A percentile compares a stretch with the other conserved stretches of the same genome.
Conservation (phyloP, 2,888 invertebrate genomes). For the Oxytorus armatus region DNA sequence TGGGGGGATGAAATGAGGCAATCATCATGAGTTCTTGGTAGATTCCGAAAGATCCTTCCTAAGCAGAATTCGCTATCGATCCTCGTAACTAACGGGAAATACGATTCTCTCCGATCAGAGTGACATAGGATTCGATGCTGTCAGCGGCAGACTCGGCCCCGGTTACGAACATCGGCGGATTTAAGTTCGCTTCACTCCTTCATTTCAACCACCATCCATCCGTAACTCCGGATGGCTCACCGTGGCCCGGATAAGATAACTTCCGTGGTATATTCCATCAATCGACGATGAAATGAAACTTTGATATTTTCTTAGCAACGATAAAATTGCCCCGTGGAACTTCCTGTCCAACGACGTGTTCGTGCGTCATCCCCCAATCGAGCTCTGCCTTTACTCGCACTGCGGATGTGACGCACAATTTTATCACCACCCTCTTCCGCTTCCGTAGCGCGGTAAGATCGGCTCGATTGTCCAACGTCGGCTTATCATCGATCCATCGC, state of each 20-base stretch:
- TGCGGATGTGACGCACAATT: constrained; percentile 13
- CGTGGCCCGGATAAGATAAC: constrained; percentile 12
- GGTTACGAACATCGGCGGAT: constrained; percentile 34
- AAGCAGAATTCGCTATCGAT: constrained; percentile 2
- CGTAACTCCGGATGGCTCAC: constrained; percentile 8
- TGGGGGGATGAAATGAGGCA: background rate
- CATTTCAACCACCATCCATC: constrained; percentile 13
- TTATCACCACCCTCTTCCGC: constrained; percentile 12
- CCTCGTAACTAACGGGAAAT: constrained; percentile 5
- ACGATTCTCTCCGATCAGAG: constrained; percentile 28
- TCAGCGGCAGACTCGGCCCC: constrained; percentile 8
- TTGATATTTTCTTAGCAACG: constrained; percentile 34
- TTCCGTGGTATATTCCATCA: constrained; percentile 38
- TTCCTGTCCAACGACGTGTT: constrained; percentile 33
- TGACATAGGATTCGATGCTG: constrained; percentile 27
- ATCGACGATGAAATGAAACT: constrained; percentile 35
- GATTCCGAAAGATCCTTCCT: constrained; percentile 8
- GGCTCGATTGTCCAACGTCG: too few species aligned
- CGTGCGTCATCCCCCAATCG: constrained; percentile 21
- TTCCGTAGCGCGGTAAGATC: too few species aligned
- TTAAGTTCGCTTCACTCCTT: constrained; percentile 32
- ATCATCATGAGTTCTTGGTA: background rate
- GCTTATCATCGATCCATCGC: too few species aligned
- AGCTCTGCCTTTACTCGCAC: background rate
- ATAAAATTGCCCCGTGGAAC: constrained; percentile 37